These are phyloP conservation scores for Cryptocheilus praepositus DNA, from an alignment of 2,888 invertebrate species.

Conservation along the genomic window DNA sequence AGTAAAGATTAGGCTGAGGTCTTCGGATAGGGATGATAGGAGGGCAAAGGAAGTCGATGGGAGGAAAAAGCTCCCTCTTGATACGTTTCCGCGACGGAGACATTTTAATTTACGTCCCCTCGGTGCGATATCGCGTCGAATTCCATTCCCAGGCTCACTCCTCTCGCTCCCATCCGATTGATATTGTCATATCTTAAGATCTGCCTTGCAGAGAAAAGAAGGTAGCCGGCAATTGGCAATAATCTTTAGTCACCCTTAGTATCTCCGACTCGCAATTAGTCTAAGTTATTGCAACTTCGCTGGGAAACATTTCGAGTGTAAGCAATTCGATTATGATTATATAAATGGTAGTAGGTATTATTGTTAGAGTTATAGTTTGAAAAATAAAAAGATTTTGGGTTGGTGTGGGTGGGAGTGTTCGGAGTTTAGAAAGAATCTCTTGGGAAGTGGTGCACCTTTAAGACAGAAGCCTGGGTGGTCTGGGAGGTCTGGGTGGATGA, in stretches of 20 bases:
- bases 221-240: no score
- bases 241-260: no score
- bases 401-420: no score
- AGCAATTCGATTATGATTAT: no score
- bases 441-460: slow-evolving; percentile 56
- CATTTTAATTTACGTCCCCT: slow-evolving; percentile 68
- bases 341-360: no score
- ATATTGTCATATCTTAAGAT: slow-evolving; percentile 43
- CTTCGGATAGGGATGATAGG: slow-evolving; percentile 8
- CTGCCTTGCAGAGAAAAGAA: not conserved
- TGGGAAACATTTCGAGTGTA: no score
- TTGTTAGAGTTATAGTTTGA: no score
- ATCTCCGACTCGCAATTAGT: no score
- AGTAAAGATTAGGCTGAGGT: slow-evolving; percentile 14
- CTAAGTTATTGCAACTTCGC: no score
- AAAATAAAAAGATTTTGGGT: no score
- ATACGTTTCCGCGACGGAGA: slow-evolving; percentile 53
- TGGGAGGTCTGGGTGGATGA: slow-evolving; percentile 44
- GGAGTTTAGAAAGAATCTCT: no score
- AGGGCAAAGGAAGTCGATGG: slow-evolving; percentile 13
- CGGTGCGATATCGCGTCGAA: slow-evolving; percentile 57
- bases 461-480: slow-evolving; percentile 48
- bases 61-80: slow-evolving; percentile 31
- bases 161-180: slow-evolving; percentile 43
- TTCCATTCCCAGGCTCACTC: slow-evolving; percentile 47